Base-by-base conservation (phyloP, 2,888 invertebrate species). In the Machimus atricapillus region DNA sequence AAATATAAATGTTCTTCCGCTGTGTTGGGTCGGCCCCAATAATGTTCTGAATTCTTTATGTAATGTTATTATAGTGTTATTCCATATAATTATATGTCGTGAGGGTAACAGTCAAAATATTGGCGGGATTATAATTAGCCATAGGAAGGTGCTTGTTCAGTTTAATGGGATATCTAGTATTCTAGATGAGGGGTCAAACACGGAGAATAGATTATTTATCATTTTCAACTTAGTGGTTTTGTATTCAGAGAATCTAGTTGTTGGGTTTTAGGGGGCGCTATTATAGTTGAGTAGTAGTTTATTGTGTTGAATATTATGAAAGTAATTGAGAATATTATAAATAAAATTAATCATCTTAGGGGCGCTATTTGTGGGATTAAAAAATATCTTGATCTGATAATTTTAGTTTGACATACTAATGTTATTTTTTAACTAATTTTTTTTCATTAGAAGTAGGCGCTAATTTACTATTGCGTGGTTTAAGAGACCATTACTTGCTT, bases 401-500 rank as follows among this genome's bases (percentile, higher is more conserved):
- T 94, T 95, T 94, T 94, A 94, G 94, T 93, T 94, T 95, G 95
- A 95, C 95, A 95, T 94, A 93, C 93, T 94, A 94, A 93, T 93
- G 93, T 94, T 94, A 93, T 94, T 87, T 0, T 90, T 94, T 93
- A 94, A 93, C 92, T 93, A 93, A 93, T 92, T 92, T 92, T n/a
- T n/a, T 88, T 77, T 93, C 94, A 94, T 94, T 94, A 94, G 94
- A 94, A 94, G 94, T 94, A 94, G 90, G 89, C 93, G 94, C 93
- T 94, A 94, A 92, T 92, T 93, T 94, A 94, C 94, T 94, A 94
- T 95, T 89, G 91, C 91, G 90, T 94, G 94, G 93, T 94, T 95
- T 95, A 95, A 95, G 94, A 95, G 94, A 95, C 94, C 94, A 94
- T 87, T 93, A 94, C 95, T 95, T 95, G 93, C 94, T 94, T 94